Percentiles rank a stretch among this genome's conserved stretches.
Evolutionary conservation across 2,888 invertebrate genomes (phyloP).

Genomic region (Chalcis sispes): DNA sequence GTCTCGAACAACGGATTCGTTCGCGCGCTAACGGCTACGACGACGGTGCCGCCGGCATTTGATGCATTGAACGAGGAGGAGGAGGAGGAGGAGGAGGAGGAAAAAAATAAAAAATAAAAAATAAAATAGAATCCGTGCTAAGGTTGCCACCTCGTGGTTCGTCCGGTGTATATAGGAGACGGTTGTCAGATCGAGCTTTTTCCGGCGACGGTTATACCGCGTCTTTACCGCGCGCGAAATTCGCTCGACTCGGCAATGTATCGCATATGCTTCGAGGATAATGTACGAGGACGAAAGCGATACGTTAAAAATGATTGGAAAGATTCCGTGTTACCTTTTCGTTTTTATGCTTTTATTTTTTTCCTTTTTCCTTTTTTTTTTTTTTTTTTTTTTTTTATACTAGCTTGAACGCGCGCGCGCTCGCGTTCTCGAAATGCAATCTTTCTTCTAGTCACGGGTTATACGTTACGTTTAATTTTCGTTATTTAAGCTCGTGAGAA

Average conservation of each 20-base stretch:
- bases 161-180: conserved; percentile 17
- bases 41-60: neutral
- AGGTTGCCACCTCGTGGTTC: conserved; percentile 67
- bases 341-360: no score
- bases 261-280: neutral
- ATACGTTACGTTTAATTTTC: no score
- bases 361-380: no score
- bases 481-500: no score
- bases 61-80: conserved; percentile 9
- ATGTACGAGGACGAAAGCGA: conserved; percentile 19
- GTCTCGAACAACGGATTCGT: neutral
- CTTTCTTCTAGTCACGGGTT: no score
- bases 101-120: neutral
- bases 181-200: conserved; percentile 30
- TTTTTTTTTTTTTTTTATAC: no score
- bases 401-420: no score
- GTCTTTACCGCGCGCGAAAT: conserved; percentile 23
- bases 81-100: neutral
- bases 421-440: no score
- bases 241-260: conserved; percentile 5
- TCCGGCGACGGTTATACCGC: conserved; percentile 15
- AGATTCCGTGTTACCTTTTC: neutral
- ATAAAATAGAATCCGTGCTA: conserved; percentile 75
- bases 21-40: neutral
- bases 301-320: conserved; percentile 15